A percentile compares a stretch with the other conserved stretches of the same genome.
phyloP scores from a whole-genome alignment of 2,888 invertebrate species.

The Eristalis intricaria region DNA sequence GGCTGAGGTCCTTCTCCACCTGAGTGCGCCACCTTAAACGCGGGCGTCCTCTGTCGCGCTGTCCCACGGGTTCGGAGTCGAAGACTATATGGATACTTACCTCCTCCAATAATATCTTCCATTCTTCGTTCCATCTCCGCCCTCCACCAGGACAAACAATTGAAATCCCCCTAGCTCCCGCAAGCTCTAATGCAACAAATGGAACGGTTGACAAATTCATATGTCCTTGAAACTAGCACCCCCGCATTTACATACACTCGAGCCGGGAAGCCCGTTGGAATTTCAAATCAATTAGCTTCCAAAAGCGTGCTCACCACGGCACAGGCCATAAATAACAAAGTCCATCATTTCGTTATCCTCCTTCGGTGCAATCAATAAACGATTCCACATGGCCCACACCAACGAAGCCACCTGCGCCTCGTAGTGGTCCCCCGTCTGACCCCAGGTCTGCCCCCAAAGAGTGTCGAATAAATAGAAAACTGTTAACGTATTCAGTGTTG shows the following conservation, averaged over 20 bases:
- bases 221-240: constrained; percentile 9
- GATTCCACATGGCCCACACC: background rate
- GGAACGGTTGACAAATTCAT: background rate
- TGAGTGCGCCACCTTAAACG: no score
- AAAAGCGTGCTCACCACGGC: background rate
- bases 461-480: constrained; percentile 35
- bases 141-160: background rate
- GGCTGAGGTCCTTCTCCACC: no score
- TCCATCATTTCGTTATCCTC: background rate
- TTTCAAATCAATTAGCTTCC: constrained; percentile 9
- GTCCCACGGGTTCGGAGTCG: no score
- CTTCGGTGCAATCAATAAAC: constrained; percentile 30
- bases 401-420: constrained; percentile 4
- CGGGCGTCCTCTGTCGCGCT: no score
- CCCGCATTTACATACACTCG: constrained; percentile 8
- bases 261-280: background rate
- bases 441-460: constrained; percentile 7
- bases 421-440: background rate
- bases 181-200: background rate
- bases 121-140: background rate
- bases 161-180: background rate
- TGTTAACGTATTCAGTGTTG: constrained; percentile 58
- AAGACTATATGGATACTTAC: no score
- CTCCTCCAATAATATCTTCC: background rate
- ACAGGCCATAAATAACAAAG: constrained; percentile 18